These are phyloP conservation scores for Ascaphus truei DNA, from an alignment of 2,113 vertebrate genomes.

Conservation along the genomic window DNA sequence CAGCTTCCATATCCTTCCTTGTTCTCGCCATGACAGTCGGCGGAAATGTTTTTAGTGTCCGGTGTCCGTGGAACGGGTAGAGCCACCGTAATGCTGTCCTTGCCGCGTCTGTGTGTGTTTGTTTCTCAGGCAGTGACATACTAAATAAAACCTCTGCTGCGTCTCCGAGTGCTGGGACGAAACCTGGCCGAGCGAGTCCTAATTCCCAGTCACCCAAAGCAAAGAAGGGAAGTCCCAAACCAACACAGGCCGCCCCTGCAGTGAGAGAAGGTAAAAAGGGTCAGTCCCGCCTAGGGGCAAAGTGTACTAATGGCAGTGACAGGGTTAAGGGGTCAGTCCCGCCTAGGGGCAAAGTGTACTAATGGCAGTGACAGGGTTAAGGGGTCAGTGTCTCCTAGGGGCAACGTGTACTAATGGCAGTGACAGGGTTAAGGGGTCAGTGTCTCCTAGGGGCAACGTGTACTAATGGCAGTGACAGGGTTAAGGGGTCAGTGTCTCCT, in stretches of 20 bases:
- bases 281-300: neutral
- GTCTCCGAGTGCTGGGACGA: neutral
- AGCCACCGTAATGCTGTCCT: too few species aligned
- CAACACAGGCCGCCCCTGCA: neutral
- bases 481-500: neutral
- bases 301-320: neutral
- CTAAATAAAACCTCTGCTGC: neutral
- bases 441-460: neutral
- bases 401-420: too few species aligned
- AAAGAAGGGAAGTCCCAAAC: neutral
- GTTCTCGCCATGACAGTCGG: too few species aligned
- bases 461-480: neutral
- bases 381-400: neutral
- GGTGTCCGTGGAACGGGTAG: too few species aligned
- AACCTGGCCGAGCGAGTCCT: neutral
- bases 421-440: neutral
- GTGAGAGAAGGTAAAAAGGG: neutral
- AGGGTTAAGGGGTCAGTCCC: neutral
- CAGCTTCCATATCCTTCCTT: too few species aligned
- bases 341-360: neutral
- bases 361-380: neutral
- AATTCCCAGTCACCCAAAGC: neutral
- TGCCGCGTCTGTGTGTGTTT: neutral
- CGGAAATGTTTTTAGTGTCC: too few species aligned
- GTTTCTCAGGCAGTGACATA: neutral